A percentile compares a stretch with the other conserved stretches of the same genome.
These are phyloP conservation scores for Nomada lathburiana DNA, from an alignment of 2,888 invertebrate genomes.

Conservation along the genomic window DNA sequence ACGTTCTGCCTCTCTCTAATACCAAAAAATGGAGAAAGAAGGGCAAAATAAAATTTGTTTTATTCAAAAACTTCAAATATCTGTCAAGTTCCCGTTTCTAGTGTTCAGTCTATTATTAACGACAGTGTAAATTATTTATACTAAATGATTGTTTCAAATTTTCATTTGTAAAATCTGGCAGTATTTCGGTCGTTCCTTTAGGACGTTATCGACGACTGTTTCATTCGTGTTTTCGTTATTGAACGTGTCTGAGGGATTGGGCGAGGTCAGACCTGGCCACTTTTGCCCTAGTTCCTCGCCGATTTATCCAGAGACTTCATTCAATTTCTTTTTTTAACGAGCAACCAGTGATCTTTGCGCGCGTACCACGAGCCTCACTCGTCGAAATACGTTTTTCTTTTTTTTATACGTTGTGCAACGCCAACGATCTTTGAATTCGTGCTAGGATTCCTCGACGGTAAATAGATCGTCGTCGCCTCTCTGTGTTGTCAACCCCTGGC, in stretches of 20 bases:
- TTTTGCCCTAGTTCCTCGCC: constrained; percentile 44
- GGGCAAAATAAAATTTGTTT: too few species aligned
- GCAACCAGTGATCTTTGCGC: constrained; percentile 37
- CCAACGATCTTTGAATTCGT: constrained; percentile 40
- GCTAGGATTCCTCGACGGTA: constrained; percentile 46
- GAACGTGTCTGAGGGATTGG: constrained; percentile 35
- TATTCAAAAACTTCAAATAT: too few species aligned
- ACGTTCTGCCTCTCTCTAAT: too few species aligned
- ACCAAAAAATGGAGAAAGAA: too few species aligned
- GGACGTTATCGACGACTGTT: not conserved
- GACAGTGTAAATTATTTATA: not conserved
- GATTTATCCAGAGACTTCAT: constrained; percentile 37
- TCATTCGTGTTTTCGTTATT: constrained; percentile 33
- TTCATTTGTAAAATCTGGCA: not conserved
- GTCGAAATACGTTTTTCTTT: constrained; percentile 26
- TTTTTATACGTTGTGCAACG: constrained; percentile 48
- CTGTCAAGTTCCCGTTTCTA: too few species aligned
- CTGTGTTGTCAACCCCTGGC: constrained; percentile 17
- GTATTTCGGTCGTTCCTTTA: not conserved
- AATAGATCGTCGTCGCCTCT: constrained; percentile 30
- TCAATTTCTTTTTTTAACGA: constrained; percentile 55
- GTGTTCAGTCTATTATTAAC: too few species aligned
- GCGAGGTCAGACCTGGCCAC: constrained; percentile 37
- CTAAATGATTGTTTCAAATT: not conserved
- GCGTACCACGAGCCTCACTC: constrained; percentile 23